phyloP scores from a whole-genome alignment of 2,113 vertebrate genomes.

The Crotalus helleri region DNA sequence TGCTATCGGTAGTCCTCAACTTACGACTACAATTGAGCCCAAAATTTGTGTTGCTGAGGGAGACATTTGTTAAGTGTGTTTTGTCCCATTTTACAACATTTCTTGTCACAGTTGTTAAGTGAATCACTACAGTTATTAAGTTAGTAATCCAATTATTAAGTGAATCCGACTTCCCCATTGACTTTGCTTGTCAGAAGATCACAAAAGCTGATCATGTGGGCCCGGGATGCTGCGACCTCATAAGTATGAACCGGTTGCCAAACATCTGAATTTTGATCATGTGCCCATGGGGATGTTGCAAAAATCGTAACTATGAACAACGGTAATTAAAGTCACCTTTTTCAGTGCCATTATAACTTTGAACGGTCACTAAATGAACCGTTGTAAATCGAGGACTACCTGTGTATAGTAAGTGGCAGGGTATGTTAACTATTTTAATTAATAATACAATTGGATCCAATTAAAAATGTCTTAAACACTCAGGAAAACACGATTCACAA shows the following conservation, averaged over 20 bases:
- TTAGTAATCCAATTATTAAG: too few species aligned
- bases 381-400: background rate
- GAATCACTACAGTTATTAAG: too few species aligned
- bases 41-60: too few species aligned
- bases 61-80: too few species aligned
- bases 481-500: background rate
- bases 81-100: too few species aligned
- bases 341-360: background rate
- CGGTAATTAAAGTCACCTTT: background rate
- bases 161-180: too few species aligned
- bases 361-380: background rate
- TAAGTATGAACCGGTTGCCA: background rate
- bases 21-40: too few species aligned
- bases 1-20: too few species aligned
- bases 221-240: background rate
- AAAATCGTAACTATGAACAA: background rate
- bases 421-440: background rate
- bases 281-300: background rate
- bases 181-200: too few species aligned
- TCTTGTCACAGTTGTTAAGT: too few species aligned
- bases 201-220: too few species aligned
- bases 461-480: constrained; percentile 1
- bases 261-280: background rate
- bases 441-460: background rate
- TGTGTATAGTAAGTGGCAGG: background rate